Percentiles rank a stretch among this genome's conserved stretches.
Evolutionary conservation across 2,888 invertebrate genomes (phyloP).

Genomic region (Tethea ocularis): DNA sequence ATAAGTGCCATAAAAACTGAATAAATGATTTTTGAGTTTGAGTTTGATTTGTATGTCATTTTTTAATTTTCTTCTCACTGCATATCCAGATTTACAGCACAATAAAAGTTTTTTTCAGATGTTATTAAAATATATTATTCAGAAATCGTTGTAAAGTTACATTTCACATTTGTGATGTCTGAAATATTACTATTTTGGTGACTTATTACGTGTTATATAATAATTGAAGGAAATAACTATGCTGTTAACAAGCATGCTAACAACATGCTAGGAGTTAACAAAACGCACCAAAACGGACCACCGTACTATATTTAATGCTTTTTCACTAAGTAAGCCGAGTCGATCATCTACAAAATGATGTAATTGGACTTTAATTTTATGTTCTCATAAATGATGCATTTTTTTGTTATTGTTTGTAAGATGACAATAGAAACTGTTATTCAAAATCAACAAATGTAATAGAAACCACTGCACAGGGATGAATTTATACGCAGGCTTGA

Average conservation of each 20-base stretch:
- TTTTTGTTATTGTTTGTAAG: not conserved
- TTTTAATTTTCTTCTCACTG: constrained; percentile 20
- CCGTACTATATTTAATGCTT: too few species aligned
- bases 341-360: too few species aligned
- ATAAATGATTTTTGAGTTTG: too few species aligned
- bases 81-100: not conserved
- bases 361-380: too few species aligned
- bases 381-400: too few species aligned
- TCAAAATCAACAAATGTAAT: constrained; percentile 18
- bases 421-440: constrained; percentile 5
- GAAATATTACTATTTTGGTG: constrained; percentile 20
- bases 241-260: too few species aligned
- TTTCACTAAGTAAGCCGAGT: too few species aligned
- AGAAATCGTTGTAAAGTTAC: constrained; percentile 40
- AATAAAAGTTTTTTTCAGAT: not conserved
- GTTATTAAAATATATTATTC: constrained; percentile 44
- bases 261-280: too few species aligned
- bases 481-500: not conserved
- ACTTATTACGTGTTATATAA: constrained; percentile 14
- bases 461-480: not conserved
- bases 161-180: constrained; percentile 40
- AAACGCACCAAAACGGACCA: too few species aligned
- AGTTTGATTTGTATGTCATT: too few species aligned
- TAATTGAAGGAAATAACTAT: not conserved
- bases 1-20: too few species aligned